These are phyloP conservation scores for Coenonympha glycerion DNA, from an alignment of 2,888 invertebrate genomes.

Conservation along the genomic window DNA sequence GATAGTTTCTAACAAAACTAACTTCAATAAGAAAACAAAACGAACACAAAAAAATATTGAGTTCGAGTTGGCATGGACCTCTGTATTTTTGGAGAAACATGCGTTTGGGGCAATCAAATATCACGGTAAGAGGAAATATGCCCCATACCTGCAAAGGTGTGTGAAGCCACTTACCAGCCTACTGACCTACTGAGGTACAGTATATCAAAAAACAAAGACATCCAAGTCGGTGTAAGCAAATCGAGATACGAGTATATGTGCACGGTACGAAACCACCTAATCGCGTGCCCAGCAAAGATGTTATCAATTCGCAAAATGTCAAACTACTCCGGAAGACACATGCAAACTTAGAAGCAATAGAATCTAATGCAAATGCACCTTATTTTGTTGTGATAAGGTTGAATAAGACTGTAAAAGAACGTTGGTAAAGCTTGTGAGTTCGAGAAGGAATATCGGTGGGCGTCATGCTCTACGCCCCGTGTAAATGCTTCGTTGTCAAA, in stretches of 20 bases:
- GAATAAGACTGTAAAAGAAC: not conserved
- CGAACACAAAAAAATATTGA: no score
- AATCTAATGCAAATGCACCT: slow-evolving; percentile 10
- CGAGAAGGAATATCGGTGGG: slow-evolving; percentile 29
- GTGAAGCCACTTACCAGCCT: no score
- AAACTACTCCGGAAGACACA: slow-evolving; percentile 26
- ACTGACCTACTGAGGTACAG: no score
- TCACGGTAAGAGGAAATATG: no score
- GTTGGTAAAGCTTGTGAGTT: slow-evolving; percentile 23
- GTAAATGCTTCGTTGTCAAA: slow-evolving; percentile 27
- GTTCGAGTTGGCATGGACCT: no score
- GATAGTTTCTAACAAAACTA: no score
- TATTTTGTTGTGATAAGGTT: slow-evolving; percentile 10
- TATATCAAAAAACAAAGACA: not conserved
- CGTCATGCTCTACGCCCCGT: slow-evolving; percentile 29
- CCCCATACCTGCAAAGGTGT: no score
- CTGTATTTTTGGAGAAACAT: no score
- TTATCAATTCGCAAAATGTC: slow-evolving; percentile 32
- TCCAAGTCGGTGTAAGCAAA: slow-evolving; percentile 5
- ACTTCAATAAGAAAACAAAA: no score
- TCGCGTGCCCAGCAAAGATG: slow-evolving; percentile 30
- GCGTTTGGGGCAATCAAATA: no score
- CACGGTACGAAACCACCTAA: slow-evolving; percentile 25
- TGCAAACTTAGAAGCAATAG: slow-evolving; percentile 3
- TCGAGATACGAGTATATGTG: slow-evolving; percentile 20